Conservation (phyloP, 2,797 vertebrate genomes). For the Poeciliopsis presidionis region DNA sequence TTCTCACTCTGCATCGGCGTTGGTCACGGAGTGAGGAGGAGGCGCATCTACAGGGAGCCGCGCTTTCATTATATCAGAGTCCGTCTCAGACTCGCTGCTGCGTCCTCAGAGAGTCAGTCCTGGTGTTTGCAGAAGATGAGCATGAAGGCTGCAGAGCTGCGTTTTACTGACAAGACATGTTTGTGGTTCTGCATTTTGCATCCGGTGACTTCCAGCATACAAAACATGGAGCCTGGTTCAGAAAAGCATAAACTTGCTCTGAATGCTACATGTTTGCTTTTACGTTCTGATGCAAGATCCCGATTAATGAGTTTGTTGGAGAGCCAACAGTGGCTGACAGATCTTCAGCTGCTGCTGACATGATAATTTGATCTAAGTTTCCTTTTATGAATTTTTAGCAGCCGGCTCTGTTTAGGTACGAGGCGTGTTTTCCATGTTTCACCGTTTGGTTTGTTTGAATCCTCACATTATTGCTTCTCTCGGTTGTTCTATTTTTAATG, state of each 20-base stretch:
- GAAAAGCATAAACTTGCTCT: slow-evolving; percentile 17
- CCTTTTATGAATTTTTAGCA: slow-evolving; percentile 16
- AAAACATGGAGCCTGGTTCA: slow-evolving; percentile 40
- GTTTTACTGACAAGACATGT: slow-evolving; percentile 27
- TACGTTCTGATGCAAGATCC: slow-evolving; percentile 13
- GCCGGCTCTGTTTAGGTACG: slow-evolving; percentile 24
- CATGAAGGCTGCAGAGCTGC: slow-evolving; percentile 1
- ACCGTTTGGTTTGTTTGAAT: slow-evolving; percentile 21
- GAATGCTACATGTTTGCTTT: slow-evolving; percentile 25
- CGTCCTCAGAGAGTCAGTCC: slow-evolving; percentile 32
- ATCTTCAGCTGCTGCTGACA: neutral
- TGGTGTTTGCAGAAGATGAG: neutral
- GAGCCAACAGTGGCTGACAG: slow-evolving; percentile 25
- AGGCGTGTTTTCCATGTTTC: slow-evolving; percentile 2
- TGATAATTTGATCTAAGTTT: slow-evolving; percentile 34
- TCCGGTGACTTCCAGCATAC: slow-evolving; percentile 23
- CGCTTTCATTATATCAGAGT: slow-evolving; percentile 51
- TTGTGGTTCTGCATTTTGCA: slow-evolving; percentile 40
- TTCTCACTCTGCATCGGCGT: slow-evolving; percentile 39
- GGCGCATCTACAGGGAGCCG: slow-evolving; percentile 35
- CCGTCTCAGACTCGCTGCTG: slow-evolving; percentile 37
- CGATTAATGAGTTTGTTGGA: slow-evolving; percentile 23
- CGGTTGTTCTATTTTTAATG: slow-evolving; percentile 6
- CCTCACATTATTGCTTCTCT: neutral
- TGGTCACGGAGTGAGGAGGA: slow-evolving; percentile 30